Conservation (phyloP, 2,888 invertebrate species). For the Cantharis flavilabris region DNA sequence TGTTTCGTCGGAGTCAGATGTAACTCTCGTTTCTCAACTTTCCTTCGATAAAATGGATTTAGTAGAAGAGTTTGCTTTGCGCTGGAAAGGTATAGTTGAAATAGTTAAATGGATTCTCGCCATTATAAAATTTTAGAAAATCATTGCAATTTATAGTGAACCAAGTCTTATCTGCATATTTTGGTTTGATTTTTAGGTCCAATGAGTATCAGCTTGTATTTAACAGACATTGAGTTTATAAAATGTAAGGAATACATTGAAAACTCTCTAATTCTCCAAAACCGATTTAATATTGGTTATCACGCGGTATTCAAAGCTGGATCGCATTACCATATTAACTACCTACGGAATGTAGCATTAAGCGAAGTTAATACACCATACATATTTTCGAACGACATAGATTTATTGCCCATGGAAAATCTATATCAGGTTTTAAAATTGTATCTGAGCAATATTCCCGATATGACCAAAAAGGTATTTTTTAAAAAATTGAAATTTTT, state of each 20-base stretch:
- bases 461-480: constrained; percentile 58
- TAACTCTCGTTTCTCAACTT: constrained; percentile 86
- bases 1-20: constrained; percentile 66
- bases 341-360: constrained; percentile 83
- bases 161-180: no score
- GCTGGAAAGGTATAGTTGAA: constrained; percentile 72
- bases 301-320: constrained; percentile 90
- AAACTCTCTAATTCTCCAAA: constrained; percentile 72
- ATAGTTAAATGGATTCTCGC: no score
- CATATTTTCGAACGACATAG: constrained; percentile 86
- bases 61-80: constrained; percentile 78
- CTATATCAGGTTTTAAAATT: constrained; percentile 74
- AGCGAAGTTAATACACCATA: constrained; percentile 79
- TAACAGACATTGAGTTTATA: constrained; percentile 85
- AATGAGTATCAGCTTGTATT: constrained; percentile 83
- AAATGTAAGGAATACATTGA: constrained; percentile 76
- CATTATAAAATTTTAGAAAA: no score
- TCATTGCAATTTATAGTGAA: no score
- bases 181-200: constrained; percentile 65
- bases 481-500: neutral
- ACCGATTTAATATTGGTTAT: constrained; percentile 82
- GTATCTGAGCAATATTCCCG: constrained; percentile 53
- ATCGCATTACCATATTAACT: constrained; percentile 88
- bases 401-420: constrained; percentile 84
- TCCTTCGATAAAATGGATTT: constrained; percentile 85